These are phyloP conservation scores for Mizuhopecten yessoensis DNA, from an alignment of 1,140 invertebrate genomes.

Conservation along the genomic window DNA sequence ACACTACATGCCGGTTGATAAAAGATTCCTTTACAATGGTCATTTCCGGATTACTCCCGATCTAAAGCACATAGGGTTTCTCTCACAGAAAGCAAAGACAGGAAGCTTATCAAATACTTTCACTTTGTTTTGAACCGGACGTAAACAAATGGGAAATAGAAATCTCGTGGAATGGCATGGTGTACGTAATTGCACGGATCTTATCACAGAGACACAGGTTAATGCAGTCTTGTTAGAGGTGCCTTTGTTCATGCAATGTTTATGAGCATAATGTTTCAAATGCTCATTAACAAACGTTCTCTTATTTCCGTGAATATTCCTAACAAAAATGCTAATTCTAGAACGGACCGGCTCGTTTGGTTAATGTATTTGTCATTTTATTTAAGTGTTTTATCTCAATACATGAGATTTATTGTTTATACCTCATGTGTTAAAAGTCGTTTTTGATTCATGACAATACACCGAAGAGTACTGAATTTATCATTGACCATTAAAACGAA, in stretches of 20 bases:
- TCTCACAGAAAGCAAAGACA: background rate
- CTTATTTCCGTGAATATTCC: no score
- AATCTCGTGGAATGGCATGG: background rate
- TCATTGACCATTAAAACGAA: no score
- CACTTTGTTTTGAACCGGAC: background rate
- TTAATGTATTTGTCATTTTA: no score
- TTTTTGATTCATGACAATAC: background rate
- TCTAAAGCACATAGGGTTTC: background rate
- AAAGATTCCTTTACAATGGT: background rate
- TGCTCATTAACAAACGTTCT: background rate
- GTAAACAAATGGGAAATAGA: constrained; percentile 22
- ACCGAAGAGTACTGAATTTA: no score
- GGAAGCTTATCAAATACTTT: background rate
- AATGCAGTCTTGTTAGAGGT: no score
- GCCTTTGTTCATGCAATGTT: no score
- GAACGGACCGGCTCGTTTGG: background rate
- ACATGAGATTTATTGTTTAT: background rate
- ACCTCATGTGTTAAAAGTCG: background rate
- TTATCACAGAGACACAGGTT: background rate
- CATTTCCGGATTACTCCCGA: background rate
- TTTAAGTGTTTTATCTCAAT: background rate
- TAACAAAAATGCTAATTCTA: no score
- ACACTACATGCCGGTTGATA: background rate
- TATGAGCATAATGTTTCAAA: no score
- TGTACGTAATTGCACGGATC: background rate